A percentile compares a stretch with the other conserved stretches of the same genome.
Evolutionary conservation across 2,113 vertebrate genomes (phyloP).

Genomic region (Martes martes): DNA sequence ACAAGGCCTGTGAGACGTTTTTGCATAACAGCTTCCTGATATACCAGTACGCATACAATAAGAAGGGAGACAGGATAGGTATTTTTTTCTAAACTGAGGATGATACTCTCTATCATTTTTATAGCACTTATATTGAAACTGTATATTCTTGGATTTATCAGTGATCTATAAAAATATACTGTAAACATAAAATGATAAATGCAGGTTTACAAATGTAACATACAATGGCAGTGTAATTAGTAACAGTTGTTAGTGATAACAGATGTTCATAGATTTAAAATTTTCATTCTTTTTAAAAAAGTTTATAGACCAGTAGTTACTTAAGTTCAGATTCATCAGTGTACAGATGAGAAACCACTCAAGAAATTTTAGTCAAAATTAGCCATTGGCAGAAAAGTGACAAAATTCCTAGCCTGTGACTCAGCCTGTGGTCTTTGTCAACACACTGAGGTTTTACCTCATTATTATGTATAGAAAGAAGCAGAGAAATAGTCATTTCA

Average conservation of each 20-base stretch:
- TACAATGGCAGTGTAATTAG: neutral
- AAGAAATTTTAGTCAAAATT: neutral
- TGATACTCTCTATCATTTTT: neutral
- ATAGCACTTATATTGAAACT: neutral
- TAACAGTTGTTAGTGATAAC: neutral
- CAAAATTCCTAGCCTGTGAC: neutral
- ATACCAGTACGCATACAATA: neutral
- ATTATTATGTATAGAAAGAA: neutral
- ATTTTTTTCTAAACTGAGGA: neutral
- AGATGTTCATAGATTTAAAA: neutral
- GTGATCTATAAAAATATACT: neutral
- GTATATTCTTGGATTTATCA: neutral
- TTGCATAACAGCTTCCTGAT: neutral
- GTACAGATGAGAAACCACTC: neutral
- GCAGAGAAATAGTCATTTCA: neutral
- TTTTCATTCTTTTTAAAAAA: neutral
- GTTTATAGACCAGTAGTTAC: neutral
- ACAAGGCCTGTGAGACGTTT: neutral
- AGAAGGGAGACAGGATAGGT: neutral
- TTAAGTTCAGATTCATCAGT: constrained; percentile 18
- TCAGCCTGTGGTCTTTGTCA: neutral
- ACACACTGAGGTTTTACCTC: neutral
- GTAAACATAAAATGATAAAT: neutral
- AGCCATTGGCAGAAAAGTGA: neutral
- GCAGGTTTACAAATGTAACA: neutral